These are phyloP conservation scores for Lordiphosa collinella DNA, from an alignment of 1,140 invertebrate genomes.

Conservation along the genomic window DNA sequence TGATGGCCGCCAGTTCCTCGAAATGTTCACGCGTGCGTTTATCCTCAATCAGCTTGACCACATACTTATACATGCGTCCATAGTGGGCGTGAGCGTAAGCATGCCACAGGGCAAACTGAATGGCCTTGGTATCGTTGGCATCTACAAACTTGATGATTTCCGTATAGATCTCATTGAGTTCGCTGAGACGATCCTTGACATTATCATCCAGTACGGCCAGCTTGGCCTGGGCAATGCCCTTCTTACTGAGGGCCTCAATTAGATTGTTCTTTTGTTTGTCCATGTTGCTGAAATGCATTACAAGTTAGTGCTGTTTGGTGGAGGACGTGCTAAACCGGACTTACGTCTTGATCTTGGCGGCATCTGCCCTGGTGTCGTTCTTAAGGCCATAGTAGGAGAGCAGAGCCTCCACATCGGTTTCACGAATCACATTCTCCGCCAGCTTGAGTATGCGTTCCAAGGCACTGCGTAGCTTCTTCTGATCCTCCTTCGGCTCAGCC, in stretches of 20 bases:
- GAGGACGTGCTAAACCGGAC: conserved; percentile 13
- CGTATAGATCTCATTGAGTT: conserved; percentile 84
- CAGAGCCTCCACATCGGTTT: conserved; percentile 87
- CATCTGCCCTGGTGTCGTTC: conserved; percentile 87
- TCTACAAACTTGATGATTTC: conserved; percentile 90
- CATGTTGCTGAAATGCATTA: conserved; percentile 83
- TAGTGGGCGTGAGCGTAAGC: conserved; percentile 88
- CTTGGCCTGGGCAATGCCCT: conserved; percentile 87
- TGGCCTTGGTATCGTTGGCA: conserved; percentile 87
- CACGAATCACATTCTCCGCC: conserved; percentile 85
- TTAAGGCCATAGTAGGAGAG: conserved; percentile 90
- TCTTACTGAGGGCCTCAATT: conserved; percentile 88
- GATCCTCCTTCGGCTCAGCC: conserved; percentile 30
- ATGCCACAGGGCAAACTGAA: conserved; percentile 90
- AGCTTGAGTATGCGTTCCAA: conserved; percentile 81
- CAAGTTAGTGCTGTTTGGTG: not conserved
- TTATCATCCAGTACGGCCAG: conserved; percentile 81
- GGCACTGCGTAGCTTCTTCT: conserved; percentile 67
- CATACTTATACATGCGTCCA: conserved; percentile 88
- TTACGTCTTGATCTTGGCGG: conserved; percentile 88
- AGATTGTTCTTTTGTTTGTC: conserved; percentile 89
- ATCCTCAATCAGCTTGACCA: conserved; percentile 89
- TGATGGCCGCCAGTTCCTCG: conserved; percentile 85
- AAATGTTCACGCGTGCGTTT: conserved; percentile 87
- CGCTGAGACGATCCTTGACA: conserved; percentile 80